A percentile compares a stretch with the other conserved stretches of the same genome.
phyloP scores from a whole-genome alignment of 1,140 invertebrate genomes.

The Drosophila navojoa region DNA sequence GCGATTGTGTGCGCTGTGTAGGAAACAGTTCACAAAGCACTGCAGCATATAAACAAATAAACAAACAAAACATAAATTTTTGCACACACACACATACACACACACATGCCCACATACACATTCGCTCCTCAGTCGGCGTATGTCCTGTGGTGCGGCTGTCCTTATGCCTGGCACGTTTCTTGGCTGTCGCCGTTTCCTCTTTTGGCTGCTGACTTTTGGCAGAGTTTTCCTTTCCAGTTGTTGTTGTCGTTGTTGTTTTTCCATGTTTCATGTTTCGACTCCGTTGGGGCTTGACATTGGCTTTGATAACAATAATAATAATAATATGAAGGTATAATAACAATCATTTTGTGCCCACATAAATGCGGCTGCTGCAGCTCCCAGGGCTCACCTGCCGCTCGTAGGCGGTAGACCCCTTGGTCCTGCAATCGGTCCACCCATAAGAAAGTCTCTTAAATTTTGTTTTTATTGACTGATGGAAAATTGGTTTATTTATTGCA shows the following conservation, averaged over 20 bases:
- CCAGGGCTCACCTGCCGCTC: neutral
- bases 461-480: constrained; percentile 62
- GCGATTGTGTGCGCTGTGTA: constrained; percentile 1
- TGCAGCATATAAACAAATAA: constrained; percentile 74
- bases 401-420: neutral
- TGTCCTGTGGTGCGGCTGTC: constrained; percentile 15
- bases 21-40: constrained; percentile 59
- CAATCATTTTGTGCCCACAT: constrained; percentile 68
- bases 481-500: constrained; percentile 71
- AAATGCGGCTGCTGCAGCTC: constrained; percentile 44
- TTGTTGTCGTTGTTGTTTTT: too few relatives aligned
- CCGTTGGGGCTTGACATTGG: constrained; percentile 57
- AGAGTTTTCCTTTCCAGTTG: constrained; percentile 14
- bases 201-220: constrained; percentile 10
- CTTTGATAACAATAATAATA: constrained; percentile 73
- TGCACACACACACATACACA: constrained; percentile 30
- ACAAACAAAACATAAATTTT: constrained; percentile 81
- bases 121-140: neutral
- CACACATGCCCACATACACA: neutral
- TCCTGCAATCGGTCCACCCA: constrained; percentile 15
- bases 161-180: constrained; percentile 63
- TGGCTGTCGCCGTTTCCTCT: constrained; percentile 38
- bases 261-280: constrained; percentile 1
- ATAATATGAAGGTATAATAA: constrained; percentile 72
- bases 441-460: constrained; percentile 39